A percentile compares a stretch with the other conserved stretches of the same genome.
Conservation (phyloP, 2,797 vertebrate species). For the Fistularia tabacaria region DNA sequence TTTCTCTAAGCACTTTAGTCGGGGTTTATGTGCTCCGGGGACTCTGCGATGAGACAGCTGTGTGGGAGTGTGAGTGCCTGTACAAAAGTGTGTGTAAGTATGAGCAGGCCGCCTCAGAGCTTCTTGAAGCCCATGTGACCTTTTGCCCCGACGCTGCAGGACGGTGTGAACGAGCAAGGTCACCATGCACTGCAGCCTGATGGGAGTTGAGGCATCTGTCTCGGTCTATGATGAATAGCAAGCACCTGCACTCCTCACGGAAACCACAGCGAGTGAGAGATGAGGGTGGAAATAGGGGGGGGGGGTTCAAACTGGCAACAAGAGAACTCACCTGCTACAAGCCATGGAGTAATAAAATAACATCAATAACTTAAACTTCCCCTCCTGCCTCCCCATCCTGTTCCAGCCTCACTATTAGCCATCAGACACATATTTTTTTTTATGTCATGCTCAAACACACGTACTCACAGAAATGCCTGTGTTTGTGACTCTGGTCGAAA, state of each 20-base stretch:
- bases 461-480: conserved; percentile 30
- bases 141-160: conserved; percentile 36
- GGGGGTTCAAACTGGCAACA: conserved; percentile 54
- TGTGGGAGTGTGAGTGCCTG: conserved; percentile 21
- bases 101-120: conserved; percentile 19
- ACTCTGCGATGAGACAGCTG: conserved; percentile 52
- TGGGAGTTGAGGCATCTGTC: conserved; percentile 75
- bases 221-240: conserved; percentile 66
- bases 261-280: conserved; percentile 49
- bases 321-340: conserved; percentile 70
- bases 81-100: conserved; percentile 9
- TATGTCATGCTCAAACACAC: conserved; percentile 1
- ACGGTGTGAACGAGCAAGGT: conserved; percentile 59
- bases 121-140: conserved; percentile 43
- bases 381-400: conserved; percentile 10
- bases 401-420: background rate
- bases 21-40: conserved; percentile 40
- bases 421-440: background rate
- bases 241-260: conserved; percentile 73
- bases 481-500: background rate
- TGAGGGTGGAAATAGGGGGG: conserved; percentile 27
- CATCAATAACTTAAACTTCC: conserved; percentile 18
- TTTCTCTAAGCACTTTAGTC: conserved; percentile 48
- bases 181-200: conserved; percentile 54
- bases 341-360: conserved; percentile 38